A percentile compares a stretch with the other conserved stretches of the same genome.
phyloP scores from a whole-genome alignment of 1,140 invertebrate species.

The Aphaenogaster rudis region DNA sequence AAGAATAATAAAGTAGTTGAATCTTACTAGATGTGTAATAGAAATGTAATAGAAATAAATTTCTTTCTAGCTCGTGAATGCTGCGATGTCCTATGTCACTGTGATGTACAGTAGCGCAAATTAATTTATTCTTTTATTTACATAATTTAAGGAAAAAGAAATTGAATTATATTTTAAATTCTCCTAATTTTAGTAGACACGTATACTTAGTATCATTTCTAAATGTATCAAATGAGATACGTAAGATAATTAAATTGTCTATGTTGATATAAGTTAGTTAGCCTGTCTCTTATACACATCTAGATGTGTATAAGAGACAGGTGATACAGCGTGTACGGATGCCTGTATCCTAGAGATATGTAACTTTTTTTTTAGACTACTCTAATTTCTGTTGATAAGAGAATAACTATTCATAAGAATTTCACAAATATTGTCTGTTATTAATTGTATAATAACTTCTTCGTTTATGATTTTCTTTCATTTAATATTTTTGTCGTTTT shows the following conservation, averaged over 20 bases:
- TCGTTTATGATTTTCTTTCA: neutral
- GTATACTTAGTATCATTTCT: too few species aligned
- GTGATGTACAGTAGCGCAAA: neutral
- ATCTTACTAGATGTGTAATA: neutral
- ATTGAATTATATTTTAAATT: too few species aligned
- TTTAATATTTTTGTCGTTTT: neutral
- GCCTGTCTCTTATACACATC: too few species aligned
- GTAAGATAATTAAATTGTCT: too few species aligned
- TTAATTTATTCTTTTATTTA: too few species aligned
- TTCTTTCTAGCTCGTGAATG: neutral
- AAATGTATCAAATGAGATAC: too few species aligned
- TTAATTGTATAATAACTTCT: neutral
- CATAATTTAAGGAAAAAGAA: too few species aligned
- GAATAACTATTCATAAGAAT: neutral
- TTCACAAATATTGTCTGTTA: neutral
- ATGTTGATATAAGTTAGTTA: too few species aligned
- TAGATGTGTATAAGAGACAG: too few species aligned
- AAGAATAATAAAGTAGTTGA: neutral
- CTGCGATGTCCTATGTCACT: conserved; percentile 38
- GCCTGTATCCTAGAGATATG: neutral
- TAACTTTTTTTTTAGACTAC: neutral
- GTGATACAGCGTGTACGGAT: neutral
- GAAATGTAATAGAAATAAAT: neutral
- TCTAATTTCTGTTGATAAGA: neutral
- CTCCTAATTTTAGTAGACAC: too few species aligned